A percentile compares a stretch with the other conserved stretches of the same genome.
These are phyloP conservation scores for Heloderma charlesbogerti DNA, from an alignment of 2,113 vertebrate species.

Conservation along the genomic window DNA sequence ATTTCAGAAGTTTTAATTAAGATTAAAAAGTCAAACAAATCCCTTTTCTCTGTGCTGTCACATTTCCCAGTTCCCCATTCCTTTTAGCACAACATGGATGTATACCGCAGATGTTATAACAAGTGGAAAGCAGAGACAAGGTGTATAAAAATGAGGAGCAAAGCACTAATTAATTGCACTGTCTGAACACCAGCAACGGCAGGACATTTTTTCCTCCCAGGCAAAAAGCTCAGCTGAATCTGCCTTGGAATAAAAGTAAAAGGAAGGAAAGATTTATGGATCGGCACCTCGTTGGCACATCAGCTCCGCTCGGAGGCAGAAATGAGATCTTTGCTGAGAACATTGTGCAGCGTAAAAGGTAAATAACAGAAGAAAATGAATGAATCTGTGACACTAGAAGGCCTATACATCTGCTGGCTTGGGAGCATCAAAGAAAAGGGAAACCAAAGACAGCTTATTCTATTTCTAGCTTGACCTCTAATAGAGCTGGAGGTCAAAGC, in stretches of 20 bases:
- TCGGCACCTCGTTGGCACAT: slow-evolving; percentile 66
- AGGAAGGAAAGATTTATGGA: slow-evolving; percentile 72
- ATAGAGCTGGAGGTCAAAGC: background rate
- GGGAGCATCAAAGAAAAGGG: slow-evolving; percentile 51
- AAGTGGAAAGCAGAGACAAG: slow-evolving; percentile 50
- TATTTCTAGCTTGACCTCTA: slow-evolving; percentile 12
- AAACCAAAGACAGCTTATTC: slow-evolving; percentile 31
- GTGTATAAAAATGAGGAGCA: slow-evolving; percentile 51
- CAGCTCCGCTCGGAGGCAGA: slow-evolving; percentile 62
- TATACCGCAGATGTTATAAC: slow-evolving; percentile 26
- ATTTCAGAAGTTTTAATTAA: slow-evolving; percentile 31
- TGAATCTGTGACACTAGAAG: slow-evolving; percentile 58
- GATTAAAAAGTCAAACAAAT: slow-evolving; percentile 14
- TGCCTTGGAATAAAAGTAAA: slow-evolving; percentile 66
- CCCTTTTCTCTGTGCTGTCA: background rate
- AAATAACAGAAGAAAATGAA: slow-evolving; percentile 65
- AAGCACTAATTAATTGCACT: slow-evolving; percentile 68
- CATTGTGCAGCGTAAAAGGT: slow-evolving; percentile 48
- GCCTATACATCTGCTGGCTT: slow-evolving; percentile 65
- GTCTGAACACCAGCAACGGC: slow-evolving; percentile 60
- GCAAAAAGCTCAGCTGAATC: slow-evolving; percentile 62
- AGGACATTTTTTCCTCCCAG: slow-evolving; percentile 62
- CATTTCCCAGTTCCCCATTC: background rate
- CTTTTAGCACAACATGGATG: slow-evolving; percentile 7
- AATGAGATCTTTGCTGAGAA: slow-evolving; percentile 56